Evolutionary conservation across 2,113 vertebrate species (phyloP), one percentile per base, ranked within the genome.

Genomic region (Martes martes): DNA sequence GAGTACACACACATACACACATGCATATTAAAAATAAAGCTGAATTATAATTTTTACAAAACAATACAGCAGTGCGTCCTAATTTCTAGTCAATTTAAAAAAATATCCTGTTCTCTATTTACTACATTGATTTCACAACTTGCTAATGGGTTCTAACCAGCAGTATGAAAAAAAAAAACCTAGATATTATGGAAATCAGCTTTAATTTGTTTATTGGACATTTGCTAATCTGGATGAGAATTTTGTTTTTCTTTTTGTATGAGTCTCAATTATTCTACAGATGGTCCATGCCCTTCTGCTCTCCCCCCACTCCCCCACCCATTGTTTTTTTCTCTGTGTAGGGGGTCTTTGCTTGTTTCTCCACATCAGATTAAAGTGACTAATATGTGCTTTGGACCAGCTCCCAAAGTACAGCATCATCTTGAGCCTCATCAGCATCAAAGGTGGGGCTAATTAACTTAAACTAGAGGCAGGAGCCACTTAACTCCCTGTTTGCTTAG

Each of bases 121-220:
- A 91, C 42, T 95, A 78, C 89, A 31, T 79, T 96, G 82, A 96
- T 95, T 89, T 95, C 13, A 69, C 85, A 87, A 45, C 73, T 89
- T 92, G 80, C 73, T 90, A 76, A 96, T 92, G 69, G 50, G 31
- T 82, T 89, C 74, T 96, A 83, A 93, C 89, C 76, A 94, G 89
- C 71, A 90, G 39, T 95, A 87, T 79, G 55, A 11, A 55, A 33
- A 84, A 21, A 23, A 42, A 52, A 65, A 76, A 16, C 74, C 52
- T 71, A 81, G 71, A 57, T 95, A 36, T 88, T 94, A 63, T 96
- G 36, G 52, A 93, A 98, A 95, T 97, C 91, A 92, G 45, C n/a
- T 59, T 74, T 95, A 65, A 50, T 96, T 95, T 96, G 73, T 92
- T 89, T 91, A 90, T 95, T 91, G 94, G 93, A 26, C 88, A 92